Evolutionary conservation across 2,113 vertebrate species (phyloP).

Genomic region (Cathartes aura): DNA sequence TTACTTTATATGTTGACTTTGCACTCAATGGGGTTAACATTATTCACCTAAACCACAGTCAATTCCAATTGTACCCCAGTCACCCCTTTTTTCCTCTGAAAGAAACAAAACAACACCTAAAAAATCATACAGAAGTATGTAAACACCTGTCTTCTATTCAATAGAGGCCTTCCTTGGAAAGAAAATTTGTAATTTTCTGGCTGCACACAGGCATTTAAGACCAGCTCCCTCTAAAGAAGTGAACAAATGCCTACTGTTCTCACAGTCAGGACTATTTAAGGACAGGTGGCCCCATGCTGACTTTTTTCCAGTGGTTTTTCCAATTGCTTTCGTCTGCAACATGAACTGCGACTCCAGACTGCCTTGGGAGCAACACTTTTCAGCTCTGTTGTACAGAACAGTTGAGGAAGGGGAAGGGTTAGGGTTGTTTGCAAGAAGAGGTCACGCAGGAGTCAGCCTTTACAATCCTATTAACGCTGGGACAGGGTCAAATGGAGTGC

Average conservation of each 20-base stretch:
- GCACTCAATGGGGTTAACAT: slow-evolving; percentile 6
- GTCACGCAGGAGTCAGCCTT: slow-evolving; percentile 73
- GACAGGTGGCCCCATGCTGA: slow-evolving; percentile 52
- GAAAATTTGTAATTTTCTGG: background rate
- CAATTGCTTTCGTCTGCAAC: slow-evolving; percentile 52
- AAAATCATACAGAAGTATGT: background rate
- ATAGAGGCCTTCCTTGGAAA: background rate
- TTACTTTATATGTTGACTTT: background rate
- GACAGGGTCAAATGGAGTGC: slow-evolving; percentile 73
- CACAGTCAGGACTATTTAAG: slow-evolving; percentile 41
- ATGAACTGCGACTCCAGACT: slow-evolving; percentile 26
- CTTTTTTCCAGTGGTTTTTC: slow-evolving; percentile 3
- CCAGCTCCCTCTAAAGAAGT: background rate
- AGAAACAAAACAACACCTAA: background rate
- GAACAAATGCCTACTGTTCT: slow-evolving; percentile 60
- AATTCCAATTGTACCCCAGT: background rate
- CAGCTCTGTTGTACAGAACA: slow-evolving; percentile 3
- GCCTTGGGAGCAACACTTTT: slow-evolving; percentile 31
- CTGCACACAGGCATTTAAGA: background rate
- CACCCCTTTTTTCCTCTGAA: background rate
- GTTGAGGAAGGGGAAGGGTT: slow-evolving; percentile 55
- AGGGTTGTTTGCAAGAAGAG: slow-evolving; percentile 68
- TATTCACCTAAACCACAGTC: background rate
- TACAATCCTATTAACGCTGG: slow-evolving; percentile 72
- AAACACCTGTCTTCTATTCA: background rate